Evolutionary conservation across 2,888 invertebrate species (phyloP).

Genomic region (Sarcophaga carnaria): DNA sequence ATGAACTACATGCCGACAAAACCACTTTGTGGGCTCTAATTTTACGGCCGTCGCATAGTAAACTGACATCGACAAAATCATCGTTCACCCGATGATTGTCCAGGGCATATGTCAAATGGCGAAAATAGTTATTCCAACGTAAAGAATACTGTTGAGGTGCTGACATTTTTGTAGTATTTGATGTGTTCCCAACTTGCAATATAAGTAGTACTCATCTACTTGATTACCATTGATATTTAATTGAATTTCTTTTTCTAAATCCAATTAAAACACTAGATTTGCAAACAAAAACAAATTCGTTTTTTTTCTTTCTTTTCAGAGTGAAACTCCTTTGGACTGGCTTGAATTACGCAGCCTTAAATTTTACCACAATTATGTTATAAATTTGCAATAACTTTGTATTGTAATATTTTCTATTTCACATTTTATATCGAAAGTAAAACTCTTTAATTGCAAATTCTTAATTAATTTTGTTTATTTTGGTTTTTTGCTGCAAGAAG

Average conservation of each 20-base stretch:
- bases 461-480: constrained; percentile 53
- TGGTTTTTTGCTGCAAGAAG: constrained; percentile 24
- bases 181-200: not conserved
- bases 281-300: not conserved
- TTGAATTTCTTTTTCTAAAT: not conserved
- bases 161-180: constrained; percentile 80
- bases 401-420: not conserved
- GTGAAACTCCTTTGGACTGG: not conserved
- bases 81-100: constrained; percentile 87
- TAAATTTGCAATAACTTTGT: not conserved
- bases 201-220: not conserved
- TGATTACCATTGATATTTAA: constrained; percentile 31
- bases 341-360: not conserved
- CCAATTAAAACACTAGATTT: constrained; percentile 50
- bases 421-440: not conserved
- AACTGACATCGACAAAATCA: constrained; percentile 91
- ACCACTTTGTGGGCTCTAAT: constrained; percentile 93
- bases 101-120: constrained; percentile 90
- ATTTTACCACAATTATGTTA: not conserved
- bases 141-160: constrained; percentile 91
- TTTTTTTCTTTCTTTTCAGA: not conserved
- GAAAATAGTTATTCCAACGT: constrained; percentile 93
- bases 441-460: not conserved
- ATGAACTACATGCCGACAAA: constrained; percentile 91
- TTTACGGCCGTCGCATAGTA: constrained; percentile 92